These are phyloP conservation scores for Gasterosteus nipponicus DNA, from an alignment of 2,113 vertebrate species.

Conservation along the genomic window DNA sequence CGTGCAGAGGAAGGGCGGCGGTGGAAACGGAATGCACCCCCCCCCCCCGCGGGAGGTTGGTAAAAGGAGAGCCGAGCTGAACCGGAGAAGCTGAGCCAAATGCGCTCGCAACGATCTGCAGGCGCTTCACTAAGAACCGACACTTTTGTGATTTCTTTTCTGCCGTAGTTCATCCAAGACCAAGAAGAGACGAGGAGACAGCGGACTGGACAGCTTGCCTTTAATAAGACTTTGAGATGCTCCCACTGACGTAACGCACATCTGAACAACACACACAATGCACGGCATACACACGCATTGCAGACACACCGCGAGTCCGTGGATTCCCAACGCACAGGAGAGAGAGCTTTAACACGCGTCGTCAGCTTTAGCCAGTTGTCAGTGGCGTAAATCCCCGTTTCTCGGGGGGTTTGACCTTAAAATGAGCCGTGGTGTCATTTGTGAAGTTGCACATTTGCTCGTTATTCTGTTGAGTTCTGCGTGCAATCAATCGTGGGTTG, in stretches of 20 bases:
- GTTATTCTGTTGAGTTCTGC: constrained; percentile 55
- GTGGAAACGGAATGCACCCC: constrained; percentile 38
- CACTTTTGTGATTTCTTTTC: not conserved
- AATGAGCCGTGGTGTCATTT: constrained; percentile 26
- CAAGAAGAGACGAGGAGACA: constrained; percentile 39
- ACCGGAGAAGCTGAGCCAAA: constrained; percentile 62
- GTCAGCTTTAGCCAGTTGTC: constrained; percentile 34
- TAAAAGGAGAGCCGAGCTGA: constrained; percentile 65
- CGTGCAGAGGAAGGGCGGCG: constrained; percentile 26
- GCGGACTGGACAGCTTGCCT: constrained; percentile 60
- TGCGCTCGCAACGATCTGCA: not conserved
- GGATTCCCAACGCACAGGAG: constrained; percentile 42
- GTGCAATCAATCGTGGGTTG: constrained; percentile 56
- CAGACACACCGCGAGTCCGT: constrained; percentile 51
- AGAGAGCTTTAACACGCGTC: constrained; percentile 52
- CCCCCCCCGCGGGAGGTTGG: constrained; percentile 54
- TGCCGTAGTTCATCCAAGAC: not conserved
- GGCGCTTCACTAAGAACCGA: not conserved
- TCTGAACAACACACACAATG: constrained; percentile 63
- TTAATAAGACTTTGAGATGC: constrained; percentile 73
- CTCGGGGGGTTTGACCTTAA: constrained; percentile 15
- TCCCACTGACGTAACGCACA: constrained; percentile 65
- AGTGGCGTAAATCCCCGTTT: constrained; percentile 22
- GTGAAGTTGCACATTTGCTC: constrained; percentile 17
- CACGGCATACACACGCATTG: constrained; percentile 68